Conservation (phyloP, 2,888 invertebrate species). For the Drosophila differens region DNA sequence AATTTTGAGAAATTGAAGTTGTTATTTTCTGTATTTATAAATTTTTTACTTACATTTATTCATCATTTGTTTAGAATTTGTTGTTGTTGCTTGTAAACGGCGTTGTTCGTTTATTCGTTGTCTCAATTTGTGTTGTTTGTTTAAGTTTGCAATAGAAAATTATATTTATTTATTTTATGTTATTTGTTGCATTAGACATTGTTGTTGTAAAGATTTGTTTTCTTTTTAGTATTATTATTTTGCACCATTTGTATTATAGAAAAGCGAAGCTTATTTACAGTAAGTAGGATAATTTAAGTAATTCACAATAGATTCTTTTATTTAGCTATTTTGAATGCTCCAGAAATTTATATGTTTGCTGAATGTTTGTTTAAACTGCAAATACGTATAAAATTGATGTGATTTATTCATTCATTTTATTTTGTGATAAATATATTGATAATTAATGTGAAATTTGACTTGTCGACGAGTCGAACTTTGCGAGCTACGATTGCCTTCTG, state of each 20-base stretch:
- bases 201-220: slow-evolving; percentile 14
- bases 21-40: not conserved
- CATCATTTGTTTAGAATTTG: slow-evolving; percentile 37
- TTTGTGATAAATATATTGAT: not conserved
- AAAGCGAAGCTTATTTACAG: slow-evolving; percentile 45
- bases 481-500: slow-evolving; percentile 66
- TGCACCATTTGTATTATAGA: slow-evolving; percentile 29
- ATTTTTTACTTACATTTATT: slow-evolving; percentile 68
- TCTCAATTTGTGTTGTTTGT: slow-evolving; percentile 55
- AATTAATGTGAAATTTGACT: not conserved
- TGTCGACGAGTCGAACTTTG: slow-evolving; percentile 39
- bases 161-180: slow-evolving; percentile 27
- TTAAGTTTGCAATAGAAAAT: slow-evolving; percentile 36
- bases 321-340: slow-evolving; percentile 57
- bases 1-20: not conserved
- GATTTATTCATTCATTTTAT: not conserved
- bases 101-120: slow-evolving; percentile 83
- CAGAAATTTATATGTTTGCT: slow-evolving; percentile 16
- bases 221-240: slow-evolving; percentile 1
- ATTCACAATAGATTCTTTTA: slow-evolving; percentile 31
- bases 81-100: slow-evolving; percentile 64
- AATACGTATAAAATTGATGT: slow-evolving; percentile 4
- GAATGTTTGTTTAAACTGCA: slow-evolving; percentile 32
- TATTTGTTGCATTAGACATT: slow-evolving; percentile 34
- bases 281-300: slow-evolving; percentile 25